phyloP scores from a whole-genome alignment of 1,140 invertebrate genomes.

The Homalodisca vitripennis region DNA sequence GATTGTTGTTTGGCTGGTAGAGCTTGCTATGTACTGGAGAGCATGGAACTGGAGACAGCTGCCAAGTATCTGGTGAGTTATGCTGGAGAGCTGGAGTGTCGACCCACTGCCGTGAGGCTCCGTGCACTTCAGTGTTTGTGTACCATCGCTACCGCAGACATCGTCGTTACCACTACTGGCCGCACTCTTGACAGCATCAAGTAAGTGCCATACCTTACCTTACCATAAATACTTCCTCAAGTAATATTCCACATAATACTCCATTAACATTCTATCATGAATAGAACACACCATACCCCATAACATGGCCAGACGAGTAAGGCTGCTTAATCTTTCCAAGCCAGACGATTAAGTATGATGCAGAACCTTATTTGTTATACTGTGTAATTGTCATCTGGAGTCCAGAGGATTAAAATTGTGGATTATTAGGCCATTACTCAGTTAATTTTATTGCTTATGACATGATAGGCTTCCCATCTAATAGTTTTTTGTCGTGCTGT shows the following conservation, averaged over 20 bases:
- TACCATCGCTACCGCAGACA: conserved; percentile 42
- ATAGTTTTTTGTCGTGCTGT: no score
- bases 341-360: background rate
- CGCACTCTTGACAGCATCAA: conserved; percentile 35
- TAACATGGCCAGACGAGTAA: background rate
- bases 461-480: no score
- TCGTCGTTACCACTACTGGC: conserved; percentile 46
- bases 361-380: background rate
- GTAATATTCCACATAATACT: conserved; percentile 34
- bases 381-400: no score
- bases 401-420: no score
- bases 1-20: no score
- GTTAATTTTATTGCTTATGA: no score
- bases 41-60: conserved; percentile 30
- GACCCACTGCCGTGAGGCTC: conserved; percentile 43
- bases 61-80: conserved; percentile 34
- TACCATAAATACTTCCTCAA: conserved; percentile 39
- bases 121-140: conserved; percentile 48
- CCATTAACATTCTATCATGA: background rate
- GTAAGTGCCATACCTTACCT: conserved; percentile 12
- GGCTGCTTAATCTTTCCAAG: background rate
- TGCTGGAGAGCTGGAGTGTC: conserved; percentile 44
- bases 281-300: background rate
- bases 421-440: no score
- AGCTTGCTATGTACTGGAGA: conserved; percentile 49